Base-by-base conservation (phyloP, 2,888 invertebrate genomes). In the Agrilus biguttatus region DNA sequence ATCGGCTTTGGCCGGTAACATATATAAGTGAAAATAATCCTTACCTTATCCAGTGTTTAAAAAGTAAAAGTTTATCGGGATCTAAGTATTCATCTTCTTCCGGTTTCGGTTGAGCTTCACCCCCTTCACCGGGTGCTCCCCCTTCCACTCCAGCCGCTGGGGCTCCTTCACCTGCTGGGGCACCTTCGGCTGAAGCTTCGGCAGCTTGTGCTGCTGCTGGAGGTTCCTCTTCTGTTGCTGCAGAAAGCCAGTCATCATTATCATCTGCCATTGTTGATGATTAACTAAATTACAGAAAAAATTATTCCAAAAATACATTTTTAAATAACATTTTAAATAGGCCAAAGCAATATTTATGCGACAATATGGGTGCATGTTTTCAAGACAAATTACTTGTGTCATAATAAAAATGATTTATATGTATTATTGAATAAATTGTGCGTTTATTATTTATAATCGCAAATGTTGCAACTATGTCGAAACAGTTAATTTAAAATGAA, bases 31-130 rank as follows among this genome's bases (percentile, higher is more conserved):
- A 8, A 33, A 33, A 10, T 17, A 14, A 46, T 19, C 14, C 10
- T 34, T 59, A 81, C 75, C 87, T 78, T 60, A 82, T 84, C 88
- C 88, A 89, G 60, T 88, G 86, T 61, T 77, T 80, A 69, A 80
- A 82, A 50, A 84, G 70, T 43, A 85, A 71, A 54, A 81, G 76
- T 55, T 75, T 79, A 52, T 75, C 72, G 28, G 74, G 72, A 47
- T 80, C 78, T 53, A 77, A 73, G 50, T 61, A 61, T 42, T 60
- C 62, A 13, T 51, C 55, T 43, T 56, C 62, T 41, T 57, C 58
- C 47, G 61, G 60, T 33, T 63, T 59, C 40, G 66, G 64, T 41
- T 59, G 62, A 47, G 70, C 60, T 45, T 55, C 59, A 3, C 66
- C 63, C 28, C 61, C 64, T 37, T 64, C 68, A 34, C 61, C 71